A percentile compares a stretch with the other conserved stretches of the same genome.
These are phyloP conservation scores for Scylla paramamosain DNA, from an alignment of 1,140 invertebrate species.

Conservation along the genomic window DNA sequence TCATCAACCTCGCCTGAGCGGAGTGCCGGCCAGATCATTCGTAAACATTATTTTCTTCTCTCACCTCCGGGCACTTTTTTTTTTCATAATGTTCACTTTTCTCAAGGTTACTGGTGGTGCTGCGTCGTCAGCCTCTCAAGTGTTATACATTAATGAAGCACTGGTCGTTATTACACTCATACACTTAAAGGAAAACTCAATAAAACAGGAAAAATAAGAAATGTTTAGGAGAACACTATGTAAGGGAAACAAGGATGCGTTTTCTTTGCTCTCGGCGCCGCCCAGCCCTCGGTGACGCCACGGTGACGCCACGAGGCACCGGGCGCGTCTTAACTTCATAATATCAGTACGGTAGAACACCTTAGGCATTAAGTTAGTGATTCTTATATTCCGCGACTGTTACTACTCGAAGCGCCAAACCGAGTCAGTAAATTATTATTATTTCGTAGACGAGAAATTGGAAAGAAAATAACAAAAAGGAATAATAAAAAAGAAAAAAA, in stretches of 20 bases:
- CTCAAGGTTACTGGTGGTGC: background rate
- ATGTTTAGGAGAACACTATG: background rate
- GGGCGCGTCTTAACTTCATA: background rate
- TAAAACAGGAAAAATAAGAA: background rate
- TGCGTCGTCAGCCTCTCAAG: background rate
- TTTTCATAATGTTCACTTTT: constrained; percentile 28
- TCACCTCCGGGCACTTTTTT: background rate
- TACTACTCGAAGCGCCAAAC: constrained; percentile 39
- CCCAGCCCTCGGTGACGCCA: background rate
- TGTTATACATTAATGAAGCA: constrained; percentile 15
- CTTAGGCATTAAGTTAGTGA: constrained; percentile 49
- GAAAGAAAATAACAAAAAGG: constrained; percentile 30
- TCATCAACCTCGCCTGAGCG: background rate
- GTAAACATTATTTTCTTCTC: constrained; percentile 38
- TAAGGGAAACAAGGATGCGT: background rate
- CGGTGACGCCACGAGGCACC: background rate
- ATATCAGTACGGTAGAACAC: constrained; percentile 40
- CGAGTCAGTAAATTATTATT: background rate
- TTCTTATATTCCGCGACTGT: constrained; percentile 51
- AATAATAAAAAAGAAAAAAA: background rate
- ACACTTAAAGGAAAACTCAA: constrained; percentile 2
- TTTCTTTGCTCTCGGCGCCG: background rate
- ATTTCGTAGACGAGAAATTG: constrained; percentile 26
- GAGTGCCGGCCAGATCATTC: background rate
- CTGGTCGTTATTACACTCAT: background rate